phyloP scores from a whole-genome alignment of 2,797 vertebrate genomes.

The Sebastes goodei region DNA sequence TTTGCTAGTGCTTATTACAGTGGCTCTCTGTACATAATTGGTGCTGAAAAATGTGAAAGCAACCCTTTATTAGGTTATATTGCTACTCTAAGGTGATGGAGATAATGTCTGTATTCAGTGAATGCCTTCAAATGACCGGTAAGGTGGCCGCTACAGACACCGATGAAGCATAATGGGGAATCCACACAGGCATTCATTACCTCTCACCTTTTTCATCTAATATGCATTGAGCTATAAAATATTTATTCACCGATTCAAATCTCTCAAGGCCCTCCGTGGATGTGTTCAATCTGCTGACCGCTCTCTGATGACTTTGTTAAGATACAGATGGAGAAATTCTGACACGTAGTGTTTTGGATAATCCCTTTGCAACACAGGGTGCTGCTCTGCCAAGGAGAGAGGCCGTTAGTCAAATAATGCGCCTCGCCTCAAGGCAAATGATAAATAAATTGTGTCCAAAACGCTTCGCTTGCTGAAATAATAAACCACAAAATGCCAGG shows the following conservation, averaged over 20 bases:
- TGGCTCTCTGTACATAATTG: neutral
- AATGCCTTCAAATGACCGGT: neutral
- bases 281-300: neutral
- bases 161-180: neutral
- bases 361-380: neutral
- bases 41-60: neutral
- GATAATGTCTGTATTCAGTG: neutral
- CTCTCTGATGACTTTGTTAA: neutral
- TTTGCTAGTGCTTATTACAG: neutral
- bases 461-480: slow-evolving; percentile 4
- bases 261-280: neutral
- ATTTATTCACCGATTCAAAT: neutral
- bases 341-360: neutral
- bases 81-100: neutral
- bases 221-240: slow-evolving; percentile 1
- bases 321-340: neutral
- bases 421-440: slow-evolving; percentile 29
- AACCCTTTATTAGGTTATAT: neutral
- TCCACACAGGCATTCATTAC: neutral
- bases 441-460: slow-evolving; percentile 24
- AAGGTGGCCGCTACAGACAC: neutral
- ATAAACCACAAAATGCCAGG: neutral
- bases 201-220: neutral
- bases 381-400: slow-evolving; percentile 3
- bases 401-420: slow-evolving; percentile 6